Percentiles rank a stretch among this genome's conserved stretches.
Conservation (phyloP, 1,140 invertebrate species). For the Coenobita brevimanus region DNA sequence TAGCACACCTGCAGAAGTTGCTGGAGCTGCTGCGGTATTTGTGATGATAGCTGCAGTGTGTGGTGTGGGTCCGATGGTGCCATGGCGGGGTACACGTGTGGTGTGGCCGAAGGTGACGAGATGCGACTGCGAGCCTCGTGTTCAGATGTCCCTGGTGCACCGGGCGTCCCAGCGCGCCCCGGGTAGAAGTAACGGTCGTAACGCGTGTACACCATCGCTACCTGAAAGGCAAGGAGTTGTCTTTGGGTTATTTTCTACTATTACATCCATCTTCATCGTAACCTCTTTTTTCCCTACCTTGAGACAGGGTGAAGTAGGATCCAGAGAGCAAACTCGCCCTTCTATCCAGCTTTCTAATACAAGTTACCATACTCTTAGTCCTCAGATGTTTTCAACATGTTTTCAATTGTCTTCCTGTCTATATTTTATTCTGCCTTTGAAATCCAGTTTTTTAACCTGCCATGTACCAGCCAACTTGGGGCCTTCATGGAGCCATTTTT, state of each 20-base stretch:
- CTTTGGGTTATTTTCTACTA: not conserved
- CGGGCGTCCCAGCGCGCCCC: constrained; percentile 55
- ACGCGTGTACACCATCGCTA: constrained; percentile 60
- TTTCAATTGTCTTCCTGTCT: no score
- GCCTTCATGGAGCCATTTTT: no score
- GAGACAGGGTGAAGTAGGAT: no score
- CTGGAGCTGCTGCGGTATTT: constrained; percentile 83
- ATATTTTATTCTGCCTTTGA: no score
- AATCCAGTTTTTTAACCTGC: no score
- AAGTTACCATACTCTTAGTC: no score
- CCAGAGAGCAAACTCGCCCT: no score
- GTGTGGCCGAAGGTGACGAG: constrained; percentile 63
- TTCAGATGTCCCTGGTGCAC: constrained; percentile 39
- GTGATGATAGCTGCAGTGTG: constrained; percentile 82
- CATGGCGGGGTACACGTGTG: constrained; percentile 47
- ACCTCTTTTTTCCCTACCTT: no score
- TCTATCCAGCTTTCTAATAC: no score
- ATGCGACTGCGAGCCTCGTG: constrained; percentile 43
- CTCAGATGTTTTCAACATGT: no score
- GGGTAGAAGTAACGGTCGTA: constrained; percentile 60
- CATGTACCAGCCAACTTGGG: no score
- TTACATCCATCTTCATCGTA: not conserved
- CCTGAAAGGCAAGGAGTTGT: constrained; percentile 20
- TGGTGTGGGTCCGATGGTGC: constrained; percentile 71
- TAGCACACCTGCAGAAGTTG: constrained; percentile 81